Percentiles rank a stretch among this genome's conserved stretches.
These are phyloP conservation scores for Protonibea diacanthus DNA, from an alignment of 2,797 vertebrate species.

Conservation along the genomic window DNA sequence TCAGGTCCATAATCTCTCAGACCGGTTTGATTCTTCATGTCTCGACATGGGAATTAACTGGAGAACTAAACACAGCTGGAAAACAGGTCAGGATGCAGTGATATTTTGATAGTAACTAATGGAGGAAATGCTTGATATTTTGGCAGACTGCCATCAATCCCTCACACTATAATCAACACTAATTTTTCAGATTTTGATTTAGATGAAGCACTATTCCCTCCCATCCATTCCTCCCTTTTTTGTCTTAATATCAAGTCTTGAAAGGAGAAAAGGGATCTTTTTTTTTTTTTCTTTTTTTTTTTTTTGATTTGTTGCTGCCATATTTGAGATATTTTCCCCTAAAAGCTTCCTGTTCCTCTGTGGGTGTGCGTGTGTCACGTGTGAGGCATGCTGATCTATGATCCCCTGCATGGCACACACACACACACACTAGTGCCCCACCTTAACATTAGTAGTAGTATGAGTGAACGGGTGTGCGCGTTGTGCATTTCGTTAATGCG, in stretches of 20 bases:
- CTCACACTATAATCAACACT: not conserved
- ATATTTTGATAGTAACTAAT: conserved; percentile 1
- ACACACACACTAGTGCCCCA: not conserved
- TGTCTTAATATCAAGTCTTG: not conserved
- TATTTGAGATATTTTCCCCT: conserved; percentile 3
- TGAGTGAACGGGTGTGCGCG: too few species aligned
- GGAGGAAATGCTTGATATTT: not conserved
- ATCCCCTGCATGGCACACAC: not conserved
- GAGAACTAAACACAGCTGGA: not conserved
- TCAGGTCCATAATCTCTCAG: conserved; percentile 25
- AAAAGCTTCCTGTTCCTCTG: not conserved
- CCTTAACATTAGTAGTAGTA: too few species aligned
- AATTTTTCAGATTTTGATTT: conserved; percentile 5
- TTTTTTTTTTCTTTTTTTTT: too few species aligned
- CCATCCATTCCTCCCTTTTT: not conserved
- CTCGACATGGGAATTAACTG: conserved; percentile 2
- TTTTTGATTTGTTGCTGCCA: not conserved
- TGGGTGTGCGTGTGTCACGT: conserved; percentile 23
- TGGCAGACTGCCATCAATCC: not conserved
- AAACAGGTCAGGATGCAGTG: not conserved
- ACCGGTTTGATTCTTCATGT: conserved; percentile 5
- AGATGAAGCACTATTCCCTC: not conserved
- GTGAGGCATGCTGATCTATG: conserved; percentile 14
- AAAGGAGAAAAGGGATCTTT: conserved; percentile 9
- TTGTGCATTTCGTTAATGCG: not conserved